These are phyloP conservation scores for Sceliomorpha sp. DNA, from an alignment of 2,888 invertebrate genomes.

Conservation along the genomic window DNA sequence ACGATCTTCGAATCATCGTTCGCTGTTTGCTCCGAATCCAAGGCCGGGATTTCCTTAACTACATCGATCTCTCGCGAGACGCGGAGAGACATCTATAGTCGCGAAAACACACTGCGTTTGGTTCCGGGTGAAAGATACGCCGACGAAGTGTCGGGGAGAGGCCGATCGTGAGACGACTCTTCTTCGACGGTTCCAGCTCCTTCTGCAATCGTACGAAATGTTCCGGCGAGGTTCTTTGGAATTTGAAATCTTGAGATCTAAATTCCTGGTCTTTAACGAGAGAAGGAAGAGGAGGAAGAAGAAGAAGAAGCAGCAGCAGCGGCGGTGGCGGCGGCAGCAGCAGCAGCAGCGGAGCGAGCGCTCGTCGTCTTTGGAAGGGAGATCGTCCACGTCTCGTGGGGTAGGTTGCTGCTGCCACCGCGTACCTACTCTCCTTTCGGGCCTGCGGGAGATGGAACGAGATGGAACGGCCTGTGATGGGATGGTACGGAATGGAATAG, in stretches of 20 bases:
- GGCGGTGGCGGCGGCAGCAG: conserved; percentile 27
- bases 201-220: neutral
- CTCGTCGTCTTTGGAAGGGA: conserved; percentile 31
- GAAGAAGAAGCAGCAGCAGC: no score
- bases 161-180: conserved; percentile 30
- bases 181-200: no score
- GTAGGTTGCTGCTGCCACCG: conserved; percentile 68
- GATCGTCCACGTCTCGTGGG: conserved; percentile 71
- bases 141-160: neutral
- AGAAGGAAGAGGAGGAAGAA: conserved; percentile 41
- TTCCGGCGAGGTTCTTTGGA: neutral
- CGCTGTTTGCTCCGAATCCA: conserved; percentile 23
- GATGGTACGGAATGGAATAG: conserved; percentile 60
- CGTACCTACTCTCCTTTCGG: conserved; percentile 66
- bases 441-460: conserved; percentile 63
- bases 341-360: conserved; percentile 18
- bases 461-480: conserved; percentile 61
- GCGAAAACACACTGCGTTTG: no score
- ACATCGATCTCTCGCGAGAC: neutral
- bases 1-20: conserved; percentile 36
- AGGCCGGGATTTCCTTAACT: conserved; percentile 15
- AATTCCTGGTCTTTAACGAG: conserved; percentile 64
- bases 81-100: no score
- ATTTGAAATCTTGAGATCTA: conserved; percentile 5
- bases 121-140: neutral